Conservation (phyloP, 2,888 invertebrate species). For the Mechanitis messenoides region DNA sequence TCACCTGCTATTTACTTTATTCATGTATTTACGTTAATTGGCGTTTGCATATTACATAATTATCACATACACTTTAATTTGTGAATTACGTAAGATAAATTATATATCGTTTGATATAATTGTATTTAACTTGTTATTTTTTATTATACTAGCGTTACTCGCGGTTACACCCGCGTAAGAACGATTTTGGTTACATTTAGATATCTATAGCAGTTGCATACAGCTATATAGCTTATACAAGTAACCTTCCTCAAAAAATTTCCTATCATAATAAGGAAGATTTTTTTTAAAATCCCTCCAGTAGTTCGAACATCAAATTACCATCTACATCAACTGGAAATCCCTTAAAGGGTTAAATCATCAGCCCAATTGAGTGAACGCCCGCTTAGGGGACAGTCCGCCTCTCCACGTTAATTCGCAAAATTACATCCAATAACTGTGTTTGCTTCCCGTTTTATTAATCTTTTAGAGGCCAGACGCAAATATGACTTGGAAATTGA, state of each 20-base stretch:
- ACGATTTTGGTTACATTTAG: too few species aligned
- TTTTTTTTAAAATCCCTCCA: too few species aligned
- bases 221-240: too few species aligned
- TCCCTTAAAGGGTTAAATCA: constrained; percentile 31
- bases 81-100: too few species aligned
- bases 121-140: too few species aligned
- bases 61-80: not conserved
- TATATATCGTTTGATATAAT: too few species aligned
- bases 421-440: constrained; percentile 45
- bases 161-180: too few species aligned
- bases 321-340: constrained; percentile 11
- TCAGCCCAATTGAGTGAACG: constrained; percentile 37
- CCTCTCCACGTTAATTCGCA: constrained; percentile 42
- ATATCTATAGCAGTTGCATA: too few species aligned
- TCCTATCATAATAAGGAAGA: too few species aligned
- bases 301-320: not conserved
- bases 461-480: constrained; percentile 34
- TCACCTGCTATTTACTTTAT: constrained; percentile 19
- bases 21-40: constrained; percentile 13
- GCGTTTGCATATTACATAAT: not conserved
- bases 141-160: too few species aligned
- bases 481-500: constrained; percentile 29
- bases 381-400: constrained; percentile 36
- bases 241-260: too few species aligned
- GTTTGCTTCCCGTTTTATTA: constrained; percentile 41